Percentiles rank a stretch among this genome's conserved stretches.
phyloP scores from a whole-genome alignment of 2,888 invertebrate species.

The Syrista parreyssii region DNA sequence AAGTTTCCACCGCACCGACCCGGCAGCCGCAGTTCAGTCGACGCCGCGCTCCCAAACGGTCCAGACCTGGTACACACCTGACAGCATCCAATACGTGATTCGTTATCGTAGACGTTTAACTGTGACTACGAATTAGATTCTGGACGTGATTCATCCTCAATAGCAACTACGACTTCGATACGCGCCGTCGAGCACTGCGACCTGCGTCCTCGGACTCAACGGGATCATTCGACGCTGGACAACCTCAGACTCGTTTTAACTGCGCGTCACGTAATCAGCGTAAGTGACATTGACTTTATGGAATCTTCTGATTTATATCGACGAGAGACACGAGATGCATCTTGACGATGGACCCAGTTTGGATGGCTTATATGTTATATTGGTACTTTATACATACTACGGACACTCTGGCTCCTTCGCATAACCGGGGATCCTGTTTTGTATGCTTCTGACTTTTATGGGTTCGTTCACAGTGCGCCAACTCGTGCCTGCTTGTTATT shows the following conservation, averaged over 20 bases:
- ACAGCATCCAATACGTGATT: background rate
- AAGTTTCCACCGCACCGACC: slow-evolving; percentile 52
- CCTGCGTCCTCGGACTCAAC: background rate
- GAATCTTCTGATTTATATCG: background rate
- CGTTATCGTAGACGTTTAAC: background rate
- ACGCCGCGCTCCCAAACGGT: slow-evolving; percentile 66
- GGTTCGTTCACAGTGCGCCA: background rate
- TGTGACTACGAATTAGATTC: background rate
- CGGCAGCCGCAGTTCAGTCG: slow-evolving; percentile 57
- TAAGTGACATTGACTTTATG: background rate
- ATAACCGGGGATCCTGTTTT: background rate
- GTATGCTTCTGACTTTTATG: background rate
- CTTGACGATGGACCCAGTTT: background rate
- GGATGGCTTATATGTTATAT: background rate
- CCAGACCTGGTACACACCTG: slow-evolving; percentile 57
- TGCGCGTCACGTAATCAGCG: background rate
- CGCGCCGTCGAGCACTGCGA: background rate
- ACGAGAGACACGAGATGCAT: background rate
- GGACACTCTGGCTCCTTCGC: background rate
- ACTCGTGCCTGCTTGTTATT: background rate
- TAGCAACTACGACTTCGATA: background rate
- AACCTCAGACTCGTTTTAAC: background rate
- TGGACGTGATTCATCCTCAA: background rate
- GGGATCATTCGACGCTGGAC: background rate
- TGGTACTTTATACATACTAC: background rate